Evolutionary conservation across 2,888 invertebrate species (phyloP), one percentile per base, ranked within the genome.

Genomic region (Digitonthophagus gazella): DNA sequence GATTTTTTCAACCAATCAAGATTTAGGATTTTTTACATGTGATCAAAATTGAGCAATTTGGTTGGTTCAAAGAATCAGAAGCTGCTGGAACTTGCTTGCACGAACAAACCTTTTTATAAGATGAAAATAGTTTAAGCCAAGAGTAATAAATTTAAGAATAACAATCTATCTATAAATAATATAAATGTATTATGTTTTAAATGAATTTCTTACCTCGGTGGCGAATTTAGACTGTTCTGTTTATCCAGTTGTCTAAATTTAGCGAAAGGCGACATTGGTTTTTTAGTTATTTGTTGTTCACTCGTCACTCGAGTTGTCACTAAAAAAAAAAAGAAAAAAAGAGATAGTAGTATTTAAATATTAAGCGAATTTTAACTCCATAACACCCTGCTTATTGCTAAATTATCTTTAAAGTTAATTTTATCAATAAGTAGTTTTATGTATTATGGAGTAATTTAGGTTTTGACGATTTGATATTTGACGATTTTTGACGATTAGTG

Each of bases 241-340:
- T 91, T 91, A 84, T 95, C 95, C 83, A 95, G 88, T 86, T 95
- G 94, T 83, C 92, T 91, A 86, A 95, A 95, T 86, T 95, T 95
- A 80, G 93, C 91, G 85, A 95, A 95, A 73, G 95, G 93, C 78
- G 95, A 94, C 80, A 91, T 88, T 75, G 91, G 90, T 82, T 90
- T 93, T 82, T 88, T 81, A 84, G 86, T 66, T 8, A 75, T 71
- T 73, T 78, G 78, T 66, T 78, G 78, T 68, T 80, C 78, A 64
- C 71, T 74, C 65, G 78, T 78, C 15, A 79, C 77, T 71, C 74
- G 77, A 18, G 78, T 77, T 44, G 80, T 79, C 66, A 80, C 80
- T 80, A 73, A 72, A 64, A 70, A 58, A 65, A 44, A 64, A 16
- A 8, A 28, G 4, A 65, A 3, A 18, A 15, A 28, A 8, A 6